Conservation (phyloP, 2,888 invertebrate species). For the Nephrotoma guestfalica region DNA sequence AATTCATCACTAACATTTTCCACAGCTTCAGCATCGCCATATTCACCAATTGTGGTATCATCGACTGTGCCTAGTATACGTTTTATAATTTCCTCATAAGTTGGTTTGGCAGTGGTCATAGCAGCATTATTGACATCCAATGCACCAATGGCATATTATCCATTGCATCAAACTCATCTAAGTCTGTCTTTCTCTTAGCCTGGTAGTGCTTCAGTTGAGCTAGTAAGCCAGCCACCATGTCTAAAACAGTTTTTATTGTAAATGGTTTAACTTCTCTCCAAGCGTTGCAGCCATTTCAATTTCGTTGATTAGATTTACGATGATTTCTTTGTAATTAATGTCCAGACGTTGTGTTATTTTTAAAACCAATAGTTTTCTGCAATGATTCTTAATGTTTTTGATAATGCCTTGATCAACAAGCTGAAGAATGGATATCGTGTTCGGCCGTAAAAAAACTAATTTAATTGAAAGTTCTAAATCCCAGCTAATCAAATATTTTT, state of each 20-base stretch:
- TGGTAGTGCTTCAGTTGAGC: background rate
- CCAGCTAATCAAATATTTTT: background rate
- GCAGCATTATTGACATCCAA: background rate
- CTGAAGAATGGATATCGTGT: background rate
- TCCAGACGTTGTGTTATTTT: background rate
- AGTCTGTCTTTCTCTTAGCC: too few relatives aligned
- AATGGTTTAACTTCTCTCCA: background rate
- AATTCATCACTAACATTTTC: too few relatives aligned
- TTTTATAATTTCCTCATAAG: background rate
- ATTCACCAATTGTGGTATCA: too few relatives aligned
- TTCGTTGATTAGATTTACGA: background rate
- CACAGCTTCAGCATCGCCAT: too few relatives aligned
- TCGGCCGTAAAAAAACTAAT: too few relatives aligned
- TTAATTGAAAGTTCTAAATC: background rate
- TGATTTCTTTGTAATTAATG: background rate
- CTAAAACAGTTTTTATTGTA: background rate
- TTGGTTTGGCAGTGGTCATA: background rate
- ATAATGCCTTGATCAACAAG: background rate
- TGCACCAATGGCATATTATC: background rate
- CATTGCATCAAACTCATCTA: background rate
- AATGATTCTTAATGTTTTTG: background rate
- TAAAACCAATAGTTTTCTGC: background rate
- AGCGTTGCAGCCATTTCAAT: background rate
- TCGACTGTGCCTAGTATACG: background rate
- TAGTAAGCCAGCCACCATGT: background rate